These are phyloP conservation scores for Drosophila engyochracea DNA, from an alignment of 2,888 invertebrate species.

Conservation along the genomic window DNA sequence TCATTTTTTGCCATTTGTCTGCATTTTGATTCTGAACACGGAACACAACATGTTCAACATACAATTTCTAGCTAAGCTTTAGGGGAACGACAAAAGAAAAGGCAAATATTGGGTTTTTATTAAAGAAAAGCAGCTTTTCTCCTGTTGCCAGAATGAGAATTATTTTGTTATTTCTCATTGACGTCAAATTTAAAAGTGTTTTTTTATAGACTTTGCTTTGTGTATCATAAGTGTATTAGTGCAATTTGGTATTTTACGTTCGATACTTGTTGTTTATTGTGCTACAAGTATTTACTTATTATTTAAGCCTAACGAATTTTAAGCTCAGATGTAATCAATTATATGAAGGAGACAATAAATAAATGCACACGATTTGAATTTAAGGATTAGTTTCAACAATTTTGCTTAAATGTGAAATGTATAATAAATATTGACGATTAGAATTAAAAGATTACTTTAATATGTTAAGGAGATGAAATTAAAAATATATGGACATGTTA, in stretches of 20 bases:
- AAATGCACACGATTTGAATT: neutral
- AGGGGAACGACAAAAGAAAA: neutral
- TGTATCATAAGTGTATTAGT: neutral
- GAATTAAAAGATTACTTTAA: neutral
- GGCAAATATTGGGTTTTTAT: conserved; percentile 1
- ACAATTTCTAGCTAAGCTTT: neutral
- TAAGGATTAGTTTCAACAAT: neutral
- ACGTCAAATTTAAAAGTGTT: neutral
- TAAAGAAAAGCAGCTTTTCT: neutral
- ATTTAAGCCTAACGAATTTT: neutral
- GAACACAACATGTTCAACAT: neutral
- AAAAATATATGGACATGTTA: too few relatives aligned
- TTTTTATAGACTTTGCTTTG: neutral
- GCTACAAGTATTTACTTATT: neutral
- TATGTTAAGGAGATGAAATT: too few relatives aligned
- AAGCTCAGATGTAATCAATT: neutral
- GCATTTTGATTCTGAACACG: neutral
- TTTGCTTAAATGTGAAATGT: neutral
- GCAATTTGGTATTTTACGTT: neutral
- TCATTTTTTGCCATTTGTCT: neutral
- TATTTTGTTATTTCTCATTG: neutral
- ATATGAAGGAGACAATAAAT: neutral
- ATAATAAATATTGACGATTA: neutral
- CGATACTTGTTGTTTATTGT: neutral
- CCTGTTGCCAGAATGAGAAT: neutral